These are phyloP conservation scores for Lacanobia wlatinum DNA, from an alignment of 2,888 invertebrate genomes.

Conservation along the genomic window DNA sequence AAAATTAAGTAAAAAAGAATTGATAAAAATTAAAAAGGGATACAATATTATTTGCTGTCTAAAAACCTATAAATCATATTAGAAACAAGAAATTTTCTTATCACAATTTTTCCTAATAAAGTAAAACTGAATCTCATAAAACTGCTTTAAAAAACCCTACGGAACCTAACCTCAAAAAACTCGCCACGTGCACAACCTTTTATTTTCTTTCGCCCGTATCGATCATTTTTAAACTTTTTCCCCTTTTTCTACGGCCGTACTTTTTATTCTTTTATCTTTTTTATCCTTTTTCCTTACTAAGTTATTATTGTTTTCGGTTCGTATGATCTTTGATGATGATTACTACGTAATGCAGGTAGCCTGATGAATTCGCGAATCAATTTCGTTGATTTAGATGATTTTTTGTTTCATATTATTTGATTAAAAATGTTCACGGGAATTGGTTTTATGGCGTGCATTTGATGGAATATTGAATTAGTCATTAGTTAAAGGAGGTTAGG, in stretches of 20 bases:
- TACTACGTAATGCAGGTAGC: conserved; percentile 75
- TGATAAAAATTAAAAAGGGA: too few relatives aligned
- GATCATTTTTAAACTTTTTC: conserved; percentile 69
- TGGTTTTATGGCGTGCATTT: conserved; percentile 13
- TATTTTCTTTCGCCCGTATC: conserved; percentile 64
- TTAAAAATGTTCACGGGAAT: conserved; percentile 45
- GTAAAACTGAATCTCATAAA: background rate
- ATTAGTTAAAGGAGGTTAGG: background rate
- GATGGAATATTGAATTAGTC: conserved; percentile 2
- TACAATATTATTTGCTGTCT: too few relatives aligned
- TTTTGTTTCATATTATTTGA: conserved; percentile 59
- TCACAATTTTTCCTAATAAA: background rate
- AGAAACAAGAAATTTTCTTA: background rate
- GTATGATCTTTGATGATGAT: conserved; percentile 80
- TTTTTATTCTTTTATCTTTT: conserved; percentile 67
- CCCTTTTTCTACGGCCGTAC: conserved; percentile 65
- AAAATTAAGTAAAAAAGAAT: background rate
- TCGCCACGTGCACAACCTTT: conserved; percentile 61
- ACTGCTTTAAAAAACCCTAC: conserved; percentile 18
- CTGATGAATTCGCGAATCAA: conserved; percentile 77
- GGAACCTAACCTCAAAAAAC: conserved; percentile 50
- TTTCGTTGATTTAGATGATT: conserved; percentile 45
- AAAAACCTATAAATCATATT: background rate
- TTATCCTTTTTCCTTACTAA: conserved; percentile 67
- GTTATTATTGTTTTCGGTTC: conserved; percentile 81